A percentile compares a stretch with the other conserved stretches of the same genome.
These are phyloP conservation scores for Oscarella lobularis DNA, from an alignment of 37 sponge, comb jelly and placozoan species.

Conservation along the genomic window DNA sequence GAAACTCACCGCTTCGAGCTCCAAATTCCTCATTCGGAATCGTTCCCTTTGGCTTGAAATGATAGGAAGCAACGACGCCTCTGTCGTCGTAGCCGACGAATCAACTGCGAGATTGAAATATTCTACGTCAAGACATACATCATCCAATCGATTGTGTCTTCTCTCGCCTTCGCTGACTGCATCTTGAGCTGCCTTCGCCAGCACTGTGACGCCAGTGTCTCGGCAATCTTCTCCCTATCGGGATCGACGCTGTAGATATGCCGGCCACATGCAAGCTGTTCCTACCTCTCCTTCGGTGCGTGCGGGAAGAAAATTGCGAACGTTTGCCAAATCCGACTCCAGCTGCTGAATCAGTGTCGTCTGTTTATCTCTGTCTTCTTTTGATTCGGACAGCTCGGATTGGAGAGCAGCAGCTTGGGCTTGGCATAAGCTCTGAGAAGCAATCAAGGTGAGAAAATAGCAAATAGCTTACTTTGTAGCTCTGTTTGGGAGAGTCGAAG, in stretches of 20 bases:
- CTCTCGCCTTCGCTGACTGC: too few relatives aligned
- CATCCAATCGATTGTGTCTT: too few relatives aligned
- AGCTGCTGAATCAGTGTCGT: slow-evolving; percentile 55
- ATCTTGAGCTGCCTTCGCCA: too few relatives aligned
- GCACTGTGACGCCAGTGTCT: too few relatives aligned
- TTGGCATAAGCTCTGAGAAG: background rate
- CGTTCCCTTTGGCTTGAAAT: slow-evolving; percentile 91
- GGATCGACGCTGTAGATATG: too few relatives aligned
- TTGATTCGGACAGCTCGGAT: slow-evolving; percentile 15
- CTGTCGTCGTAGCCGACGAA: too few relatives aligned
- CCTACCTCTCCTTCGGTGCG: slow-evolving; percentile 21
- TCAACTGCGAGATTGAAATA: too few relatives aligned
- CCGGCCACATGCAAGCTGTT: too few relatives aligned
- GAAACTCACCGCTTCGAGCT: slow-evolving; percentile 64
- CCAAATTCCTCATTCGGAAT: slow-evolving; percentile 63
- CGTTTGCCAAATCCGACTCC: slow-evolving; percentile 57
- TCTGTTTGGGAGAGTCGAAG: background rate
- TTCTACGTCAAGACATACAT: too few relatives aligned
- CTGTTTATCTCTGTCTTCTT: slow-evolving; percentile 29
- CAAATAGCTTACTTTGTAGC: background rate
- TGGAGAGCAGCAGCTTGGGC: slow-evolving; percentile 38
- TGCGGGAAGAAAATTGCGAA: slow-evolving; percentile 30
- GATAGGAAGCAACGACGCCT: slow-evolving; percentile 70
- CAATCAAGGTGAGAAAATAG: background rate
- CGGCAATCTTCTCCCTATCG: too few relatives aligned